Base-by-base conservation (phyloP, 2,113 vertebrate genomes). In the Bubo bubo region DNA sequence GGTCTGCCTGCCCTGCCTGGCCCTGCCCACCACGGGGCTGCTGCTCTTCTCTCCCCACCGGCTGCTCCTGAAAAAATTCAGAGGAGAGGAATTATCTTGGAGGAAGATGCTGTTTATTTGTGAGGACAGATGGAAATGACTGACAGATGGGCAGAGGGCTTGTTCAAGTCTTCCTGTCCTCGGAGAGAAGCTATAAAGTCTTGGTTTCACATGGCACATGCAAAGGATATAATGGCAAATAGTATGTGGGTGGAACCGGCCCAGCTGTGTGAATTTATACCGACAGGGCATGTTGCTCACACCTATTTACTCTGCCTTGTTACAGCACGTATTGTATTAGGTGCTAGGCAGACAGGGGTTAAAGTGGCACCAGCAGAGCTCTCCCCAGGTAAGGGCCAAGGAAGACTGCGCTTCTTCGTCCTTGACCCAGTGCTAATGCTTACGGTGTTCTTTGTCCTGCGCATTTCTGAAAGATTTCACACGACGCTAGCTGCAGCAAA, bases 351-450 rank as follows among this genome's bases (percentile, higher is more conserved):
- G 49, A 14, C 2, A 16, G 8, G 24, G 56, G 30, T 47, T 70
- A 76, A 80, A 60, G 28, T 0, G 1, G 19, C 32, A 53, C 30
- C 34, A 14, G 10, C 24, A 55, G n/a, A 64, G 14, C 15, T 49
- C 8, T 47, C 23, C 18, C 12, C 4, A 2, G 6, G 6, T 55
- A 37, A 66, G 14, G 12, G 35, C 39, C 0, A 7, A 76, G 16
- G 66, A 81, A 14, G 32, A 72, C 6, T 30, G 14, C 0, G 4
- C 45, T 60, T 21, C 60, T 52, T 47, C 52, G 19, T 37, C 53
- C 53, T 55, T 80, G 10, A 34, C 8, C 8, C 0, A 0, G 7
- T 43, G 45, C 30, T 35, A 82, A 19, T 2, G 2, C 10, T 66
- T 79, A 28, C 22, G 13, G 47, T 24, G 14, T 62, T 62, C 71